Evolutionary conservation across 64 coral and sea anemone genomes (phyloP).

Genomic region (Cladopsammia gracilis): DNA sequence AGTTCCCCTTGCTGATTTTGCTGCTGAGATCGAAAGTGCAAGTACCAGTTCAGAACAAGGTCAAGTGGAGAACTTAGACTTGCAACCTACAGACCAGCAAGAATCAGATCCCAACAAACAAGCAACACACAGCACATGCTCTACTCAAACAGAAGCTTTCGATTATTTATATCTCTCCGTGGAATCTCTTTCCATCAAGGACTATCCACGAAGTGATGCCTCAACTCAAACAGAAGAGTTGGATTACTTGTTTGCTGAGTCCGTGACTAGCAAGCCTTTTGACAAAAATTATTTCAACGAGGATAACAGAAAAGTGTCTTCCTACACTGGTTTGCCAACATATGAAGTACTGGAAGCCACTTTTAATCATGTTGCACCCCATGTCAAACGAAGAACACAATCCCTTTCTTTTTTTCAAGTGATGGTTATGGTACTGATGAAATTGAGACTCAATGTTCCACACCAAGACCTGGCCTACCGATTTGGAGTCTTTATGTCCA

Average conservation of each 20-base stretch:
- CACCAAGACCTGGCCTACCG: conserved; percentile 17
- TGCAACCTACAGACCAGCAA: too few species aligned
- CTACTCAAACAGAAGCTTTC: conserved; percentile 42
- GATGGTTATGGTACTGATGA: conserved; percentile 56
- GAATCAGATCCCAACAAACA: too few species aligned
- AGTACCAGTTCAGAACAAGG: too few species aligned
- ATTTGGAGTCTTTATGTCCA: background rate
- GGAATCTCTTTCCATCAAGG: conserved; percentile 6
- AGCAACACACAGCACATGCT: conserved; percentile 33
- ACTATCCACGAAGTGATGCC: conserved; percentile 20
- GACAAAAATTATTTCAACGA: conserved; percentile 28
- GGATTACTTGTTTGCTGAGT: conserved; percentile 41
- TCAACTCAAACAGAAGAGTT: conserved; percentile 63
- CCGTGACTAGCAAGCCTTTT: conserved; percentile 28
- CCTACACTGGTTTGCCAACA: conserved; percentile 28
- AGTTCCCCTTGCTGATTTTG: too few species aligned
- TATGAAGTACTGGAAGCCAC: conserved; percentile 21
- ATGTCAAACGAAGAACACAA: conserved; percentile 51
- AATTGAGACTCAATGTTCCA: conserved; percentile 65
- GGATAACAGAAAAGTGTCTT: conserved; percentile 11
- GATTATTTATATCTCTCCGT: conserved; percentile 40
- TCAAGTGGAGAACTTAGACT: conserved; percentile 27
- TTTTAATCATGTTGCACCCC: conserved; percentile 54
- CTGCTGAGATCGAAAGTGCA: too few species aligned
- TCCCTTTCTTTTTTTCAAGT: conserved; percentile 52